Conservation (phyloP, 2,113 vertebrate species). For the Eptesicus fuscus region DNA sequence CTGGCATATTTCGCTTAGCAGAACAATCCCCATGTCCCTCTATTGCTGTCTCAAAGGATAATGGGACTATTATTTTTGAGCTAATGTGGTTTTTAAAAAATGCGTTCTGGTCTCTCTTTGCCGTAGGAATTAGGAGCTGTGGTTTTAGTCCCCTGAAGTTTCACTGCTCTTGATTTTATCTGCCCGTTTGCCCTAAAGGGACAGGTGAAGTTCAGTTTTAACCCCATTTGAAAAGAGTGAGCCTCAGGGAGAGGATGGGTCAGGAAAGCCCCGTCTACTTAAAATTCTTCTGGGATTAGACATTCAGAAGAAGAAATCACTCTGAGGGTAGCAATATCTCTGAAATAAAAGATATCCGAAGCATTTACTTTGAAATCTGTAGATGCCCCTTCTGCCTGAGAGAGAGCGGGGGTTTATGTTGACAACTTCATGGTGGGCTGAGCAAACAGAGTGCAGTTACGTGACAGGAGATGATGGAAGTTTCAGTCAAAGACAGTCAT, state of each 20-base stretch:
- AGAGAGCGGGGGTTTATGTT: not conserved
- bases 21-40: too few species aligned
- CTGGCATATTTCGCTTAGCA: too few species aligned
- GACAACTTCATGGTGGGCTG: not conserved
- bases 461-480: not conserved
- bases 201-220: slow-evolving; percentile 17
- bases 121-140: not conserved
- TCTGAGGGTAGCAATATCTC: not conserved
- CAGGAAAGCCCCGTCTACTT: not conserved
- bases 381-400: not conserved
- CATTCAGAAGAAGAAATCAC: not conserved
- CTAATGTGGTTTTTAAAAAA: not conserved
- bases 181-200: not conserved
- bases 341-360: not conserved
- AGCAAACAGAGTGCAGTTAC: not conserved
- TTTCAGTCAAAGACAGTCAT: not conserved
- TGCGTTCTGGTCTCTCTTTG: not conserved
- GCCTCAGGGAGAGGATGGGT: not conserved
- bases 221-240: not conserved
- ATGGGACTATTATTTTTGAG: not conserved
- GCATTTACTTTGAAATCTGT: slow-evolving; percentile 30
- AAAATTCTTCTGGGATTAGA: slow-evolving; percentile 45
- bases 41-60: too few species aligned
- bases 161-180: not conserved
- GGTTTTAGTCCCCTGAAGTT: not conserved